Base-by-base conservation (phyloP, 2,797 vertebrate genomes). In the Varecia variegata region DNA sequence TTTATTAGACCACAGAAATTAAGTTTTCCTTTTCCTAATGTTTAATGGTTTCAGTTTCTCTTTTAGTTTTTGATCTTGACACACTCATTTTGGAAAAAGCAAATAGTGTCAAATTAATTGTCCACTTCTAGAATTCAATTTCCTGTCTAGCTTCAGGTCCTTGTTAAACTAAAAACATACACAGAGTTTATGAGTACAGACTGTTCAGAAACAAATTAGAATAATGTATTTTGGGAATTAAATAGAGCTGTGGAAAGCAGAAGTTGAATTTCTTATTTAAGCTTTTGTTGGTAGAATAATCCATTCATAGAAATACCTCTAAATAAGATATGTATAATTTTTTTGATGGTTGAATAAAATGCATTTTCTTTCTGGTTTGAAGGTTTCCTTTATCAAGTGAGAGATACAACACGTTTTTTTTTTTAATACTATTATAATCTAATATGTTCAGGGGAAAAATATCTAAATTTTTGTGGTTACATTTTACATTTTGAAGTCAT, bases 91-190 rank as follows among this genome's bases (percentile, higher is more conserved):
- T 94, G 95, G 68, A 67, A 86, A 89, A 91, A 76, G 45, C 90
- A 94, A 85, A 94, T 88, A 76, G n/a, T 91, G n/a, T 95, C 80
- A 96, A 92, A 95, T 96, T 96, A 96, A 95, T 96, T 95, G 83
- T 68, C 52, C 56, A 85, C 14, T 87, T 92, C 60, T 56, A 67
- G 88, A 93, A 96, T 92, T 97, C 71, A 96, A 10, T 97, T 97
- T 95, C 62, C 95, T 94, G 50, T 97, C 58, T 93, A 87, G 58
- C 83, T 93, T 95, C 90, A 96, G 67, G 52, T 97, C 86, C 54
- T 92, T 94, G 18, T 93, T 89, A 79, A 96, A 58, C 90, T 60
- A 88, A 87, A 81, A 90, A 93, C 79, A 73, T 30, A 47, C 20
- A 52, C 32, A 85, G 11, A 54, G 32, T 92, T 95, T 96, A 92